Conservation (phyloP, 2,797 vertebrate species). For the Neomorphus geoffroyi region DNA sequence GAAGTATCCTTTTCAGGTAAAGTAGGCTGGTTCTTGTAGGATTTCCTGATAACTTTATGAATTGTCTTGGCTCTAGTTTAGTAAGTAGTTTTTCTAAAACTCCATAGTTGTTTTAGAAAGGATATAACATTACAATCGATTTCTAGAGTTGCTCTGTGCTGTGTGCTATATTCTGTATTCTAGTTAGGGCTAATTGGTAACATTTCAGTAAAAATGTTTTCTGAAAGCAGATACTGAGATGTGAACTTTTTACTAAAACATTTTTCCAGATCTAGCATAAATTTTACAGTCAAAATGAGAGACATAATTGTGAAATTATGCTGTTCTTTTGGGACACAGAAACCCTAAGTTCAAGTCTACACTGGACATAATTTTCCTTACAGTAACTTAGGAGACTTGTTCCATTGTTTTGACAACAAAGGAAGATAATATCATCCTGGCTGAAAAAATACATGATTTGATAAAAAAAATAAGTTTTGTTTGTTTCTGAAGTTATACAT, state of each 20-base stretch:
- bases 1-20: background rate
- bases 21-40: background rate
- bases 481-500: background rate
- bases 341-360: background rate
- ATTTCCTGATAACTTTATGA: background rate
- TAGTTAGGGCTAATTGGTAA: background rate
- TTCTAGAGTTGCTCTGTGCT: background rate
- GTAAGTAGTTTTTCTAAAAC: background rate
- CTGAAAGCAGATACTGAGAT: background rate
- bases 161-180: background rate
- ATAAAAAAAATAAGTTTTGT: fast-evolving
- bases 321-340: background rate
- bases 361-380: background rate
- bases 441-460: background rate
- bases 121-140: background rate
- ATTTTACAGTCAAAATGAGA: background rate
- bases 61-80: background rate
- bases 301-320: background rate
- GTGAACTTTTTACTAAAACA: fast-evolving
- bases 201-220: background rate
- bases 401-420: background rate
- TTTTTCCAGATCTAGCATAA: background rate
- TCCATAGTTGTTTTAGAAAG: background rate
- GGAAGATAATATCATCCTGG: background rate
- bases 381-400: background rate